A percentile compares a stretch with the other conserved stretches of the same genome.
phyloP scores from a whole-genome alignment of 2,113 vertebrate genomes.

The Vicugna pacos region DNA sequence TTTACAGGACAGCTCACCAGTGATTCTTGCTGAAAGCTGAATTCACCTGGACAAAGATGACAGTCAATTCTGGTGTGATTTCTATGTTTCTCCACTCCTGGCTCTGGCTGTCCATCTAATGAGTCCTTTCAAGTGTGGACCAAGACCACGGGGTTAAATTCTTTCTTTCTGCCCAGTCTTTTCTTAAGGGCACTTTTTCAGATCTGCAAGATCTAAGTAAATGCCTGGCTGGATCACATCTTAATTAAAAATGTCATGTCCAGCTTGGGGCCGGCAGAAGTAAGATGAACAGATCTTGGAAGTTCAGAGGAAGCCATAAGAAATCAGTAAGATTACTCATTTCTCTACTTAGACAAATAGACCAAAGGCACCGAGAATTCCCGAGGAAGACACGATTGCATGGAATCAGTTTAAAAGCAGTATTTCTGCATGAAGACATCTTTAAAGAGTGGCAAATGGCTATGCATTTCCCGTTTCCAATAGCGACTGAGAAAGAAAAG shows the following conservation, averaged over 20 bases:
- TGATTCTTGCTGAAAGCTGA: not conserved
- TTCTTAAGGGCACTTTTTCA: not conserved
- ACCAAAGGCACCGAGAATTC: not conserved
- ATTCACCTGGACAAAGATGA: not conserved
- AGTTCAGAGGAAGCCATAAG: not conserved
- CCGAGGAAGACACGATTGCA: not conserved
- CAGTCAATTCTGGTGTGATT: accelerated
- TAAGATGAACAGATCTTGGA: not conserved
- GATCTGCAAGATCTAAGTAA: not conserved
- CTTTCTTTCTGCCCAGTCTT: not conserved
- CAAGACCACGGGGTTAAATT: not conserved
- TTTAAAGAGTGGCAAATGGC: not conserved
- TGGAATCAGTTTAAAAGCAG: not conserved
- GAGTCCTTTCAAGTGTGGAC: not conserved
- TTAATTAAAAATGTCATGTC: not conserved
- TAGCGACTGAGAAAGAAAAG: not conserved
- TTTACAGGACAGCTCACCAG: not conserved
- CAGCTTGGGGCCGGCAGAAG: not conserved
- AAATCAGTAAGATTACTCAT: not conserved
- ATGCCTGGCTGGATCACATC: not conserved
- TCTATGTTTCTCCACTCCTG: accelerated
- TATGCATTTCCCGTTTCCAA: not conserved
- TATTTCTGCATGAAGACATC: not conserved
- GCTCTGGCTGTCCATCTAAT: no score
- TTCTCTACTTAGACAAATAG: not conserved